Evolutionary conservation across 2,888 invertebrate genomes (phyloP), one percentile per base, ranked within the genome.

Genomic region (Drosophila formosana): DNA sequence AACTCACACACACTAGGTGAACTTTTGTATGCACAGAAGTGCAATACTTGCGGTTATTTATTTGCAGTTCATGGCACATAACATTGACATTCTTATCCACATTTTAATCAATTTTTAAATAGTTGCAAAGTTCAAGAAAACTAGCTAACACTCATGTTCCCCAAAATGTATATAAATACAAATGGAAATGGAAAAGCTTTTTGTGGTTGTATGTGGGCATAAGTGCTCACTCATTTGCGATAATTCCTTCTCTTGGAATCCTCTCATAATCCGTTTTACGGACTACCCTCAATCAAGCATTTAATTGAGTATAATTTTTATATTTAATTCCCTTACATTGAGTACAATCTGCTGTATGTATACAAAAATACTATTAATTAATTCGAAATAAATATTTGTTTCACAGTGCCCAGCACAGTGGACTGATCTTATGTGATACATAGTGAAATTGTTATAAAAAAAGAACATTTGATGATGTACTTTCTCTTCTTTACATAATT

Each of bases 1-100:
- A 18, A 18, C 18, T 1, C 18, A 18, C 18, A 37, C 39, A 43
- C 1, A 41, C 8, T 25, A 11, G 8, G 28, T 25, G 9, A 65
- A 61, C 45, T 68, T 32, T 9, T 55, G 41, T 30, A 53, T 39
- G 51, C 49, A 50, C 51, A 57, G 37, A 50, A 65, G 47, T 56
- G 66, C 68, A 83, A 71, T 78, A 49, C 47, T 68, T 69, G 65
- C 28, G 55, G 68, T 73, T 76, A 76, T 76, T 76, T 76, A 69
- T 73, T 61, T 66, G 46, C 65, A 58, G 50, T 49, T 57, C 61
- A 52, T 47, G 56, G 47, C 45, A 65, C 46, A 69, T 37, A 62
- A 51, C 72, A 63, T 50, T 58, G 65, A 65, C 72, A 75, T 63
- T 69, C 69, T 30, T 41, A 52, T 43, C 51, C 62, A 56, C 52